Conservation (phyloP, 35 echinoderm and acorn worm species). For the Chiridota heheva region DNA sequence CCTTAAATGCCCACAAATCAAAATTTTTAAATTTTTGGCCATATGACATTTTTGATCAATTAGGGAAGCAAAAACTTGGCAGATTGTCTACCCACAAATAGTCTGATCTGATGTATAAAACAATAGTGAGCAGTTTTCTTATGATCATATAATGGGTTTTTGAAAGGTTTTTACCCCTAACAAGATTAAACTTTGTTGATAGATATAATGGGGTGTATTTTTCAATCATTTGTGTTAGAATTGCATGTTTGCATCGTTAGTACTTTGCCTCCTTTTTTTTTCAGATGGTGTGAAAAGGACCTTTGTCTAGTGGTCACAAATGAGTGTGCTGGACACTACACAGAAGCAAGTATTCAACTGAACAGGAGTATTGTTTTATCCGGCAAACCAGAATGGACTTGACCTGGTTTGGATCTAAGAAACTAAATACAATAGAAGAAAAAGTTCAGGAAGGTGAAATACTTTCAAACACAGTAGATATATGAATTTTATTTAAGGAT, state of each 20-base stretch:
- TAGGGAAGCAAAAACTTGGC: too few relatives aligned
- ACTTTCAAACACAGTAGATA: too few relatives aligned
- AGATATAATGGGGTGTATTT: background rate
- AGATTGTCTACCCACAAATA: too few relatives aligned
- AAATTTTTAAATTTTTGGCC: too few relatives aligned
- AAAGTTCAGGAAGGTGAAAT: too few relatives aligned
- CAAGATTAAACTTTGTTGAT: background rate
- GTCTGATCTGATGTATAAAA: background rate
- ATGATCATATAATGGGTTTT: background rate
- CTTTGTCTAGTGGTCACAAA: slow-evolving; percentile 52
- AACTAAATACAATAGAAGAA: too few relatives aligned
- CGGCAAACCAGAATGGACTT: slow-evolving; percentile 36
- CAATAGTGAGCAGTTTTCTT: background rate
- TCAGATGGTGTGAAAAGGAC: slow-evolving; percentile 81
- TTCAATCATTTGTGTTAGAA: background rate
- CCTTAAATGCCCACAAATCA: too few relatives aligned
- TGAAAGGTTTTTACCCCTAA: background rate
- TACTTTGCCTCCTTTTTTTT: background rate
- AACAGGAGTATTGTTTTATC: slow-evolving; percentile 27
- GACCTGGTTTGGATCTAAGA: too few relatives aligned
- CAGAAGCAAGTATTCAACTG: background rate
- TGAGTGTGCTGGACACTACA: slow-evolving; percentile 34
- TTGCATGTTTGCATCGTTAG: background rate
- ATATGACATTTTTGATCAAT: too few relatives aligned
- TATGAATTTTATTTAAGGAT: too few relatives aligned